Evolutionary conservation across 1,140 invertebrate species (phyloP), one percentile per base, ranked within the genome.

Genomic region (Cryptotermes secundus): DNA sequence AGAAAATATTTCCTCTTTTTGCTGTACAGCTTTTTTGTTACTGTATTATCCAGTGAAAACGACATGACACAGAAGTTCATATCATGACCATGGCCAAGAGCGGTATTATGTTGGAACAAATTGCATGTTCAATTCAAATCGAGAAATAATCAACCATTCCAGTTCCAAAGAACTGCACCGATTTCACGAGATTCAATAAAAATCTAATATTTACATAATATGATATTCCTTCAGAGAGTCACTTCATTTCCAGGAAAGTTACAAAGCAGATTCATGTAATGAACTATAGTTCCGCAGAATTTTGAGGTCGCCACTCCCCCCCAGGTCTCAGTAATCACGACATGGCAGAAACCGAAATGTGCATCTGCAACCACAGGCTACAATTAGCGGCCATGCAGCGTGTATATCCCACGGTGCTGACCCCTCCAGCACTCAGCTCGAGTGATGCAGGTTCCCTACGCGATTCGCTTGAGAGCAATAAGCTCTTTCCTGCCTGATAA

Each of bases 211-310:
- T 49, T 49, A 22, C 3, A 42, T 1, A 49, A 14, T 22, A 31
- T n/a, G 26, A 9, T 72, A 14, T 31, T 72, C 59, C 59, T 72
- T 10, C 1, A 72, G 4, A 9, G 6, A 12, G 26, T 72, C 59
- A 31, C 16, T 59, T 59, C 26, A 72, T 6, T 72, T 72, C 59
- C 59, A 72, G 59, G 59, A 72, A 72, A 26, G 59, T 16, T 9
- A 72, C 31, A 31, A 6, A 72, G 31, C 59, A 14, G 59, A 0
- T n/a, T 31, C 59, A 16, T 72, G 59, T n/a, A 72, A 31, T 72
- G 59, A 72, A 72, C 59, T 72, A n/a, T n/a, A 31, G 59, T 72
- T 72, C 59, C 59, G 59, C 59, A 72, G n/a, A 31, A 72, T 31
- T 59, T 72, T 31, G 31, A n/a, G 26, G 59, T 72, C 59, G 31